A percentile compares a stretch with the other conserved stretches of the same genome.
These are phyloP conservation scores for Petrocephalus schoutedeni DNA, from an alignment of 2,797 vertebrate species.

Conservation along the genomic window DNA sequence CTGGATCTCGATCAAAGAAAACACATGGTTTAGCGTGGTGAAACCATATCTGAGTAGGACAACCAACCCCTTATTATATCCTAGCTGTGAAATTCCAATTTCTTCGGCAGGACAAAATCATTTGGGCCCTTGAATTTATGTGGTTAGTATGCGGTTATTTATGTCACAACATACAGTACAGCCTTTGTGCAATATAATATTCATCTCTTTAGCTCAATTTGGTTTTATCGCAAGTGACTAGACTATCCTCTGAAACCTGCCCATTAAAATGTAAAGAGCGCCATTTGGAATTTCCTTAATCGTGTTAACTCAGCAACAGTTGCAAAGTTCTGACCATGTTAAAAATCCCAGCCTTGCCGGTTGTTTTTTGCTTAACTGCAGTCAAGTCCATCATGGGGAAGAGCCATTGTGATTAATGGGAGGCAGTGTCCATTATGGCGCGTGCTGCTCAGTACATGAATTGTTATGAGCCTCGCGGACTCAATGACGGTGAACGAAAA, in stretches of 20 bases:
- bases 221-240: background rate
- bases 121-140: slow-evolving; percentile 1
- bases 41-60: background rate
- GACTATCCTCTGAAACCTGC: background rate
- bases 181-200: slow-evolving; percentile 14
- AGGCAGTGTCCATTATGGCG: background rate
- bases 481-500: background rate
- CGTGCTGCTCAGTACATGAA: slow-evolving; percentile 2
- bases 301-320: background rate
- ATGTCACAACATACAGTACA: background rate
- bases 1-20: slow-evolving; percentile 10
- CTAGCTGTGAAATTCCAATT: slow-evolving; percentile 3
- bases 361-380: background rate
- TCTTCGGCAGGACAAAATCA: slow-evolving; percentile 11
- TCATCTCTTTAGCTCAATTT: background rate
- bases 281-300: background rate
- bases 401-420: background rate
- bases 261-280: background rate
- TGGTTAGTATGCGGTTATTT: background rate
- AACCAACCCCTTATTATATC: background rate
- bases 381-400: background rate
- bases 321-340: slow-evolving; percentile 4
- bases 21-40: background rate
- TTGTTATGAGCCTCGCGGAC: background rate
- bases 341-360: background rate